These are phyloP conservation scores for Anthopleura xanthogrammica DNA, from an alignment of 92 coral and sea anemone genomes.

Conservation along the genomic window DNA sequence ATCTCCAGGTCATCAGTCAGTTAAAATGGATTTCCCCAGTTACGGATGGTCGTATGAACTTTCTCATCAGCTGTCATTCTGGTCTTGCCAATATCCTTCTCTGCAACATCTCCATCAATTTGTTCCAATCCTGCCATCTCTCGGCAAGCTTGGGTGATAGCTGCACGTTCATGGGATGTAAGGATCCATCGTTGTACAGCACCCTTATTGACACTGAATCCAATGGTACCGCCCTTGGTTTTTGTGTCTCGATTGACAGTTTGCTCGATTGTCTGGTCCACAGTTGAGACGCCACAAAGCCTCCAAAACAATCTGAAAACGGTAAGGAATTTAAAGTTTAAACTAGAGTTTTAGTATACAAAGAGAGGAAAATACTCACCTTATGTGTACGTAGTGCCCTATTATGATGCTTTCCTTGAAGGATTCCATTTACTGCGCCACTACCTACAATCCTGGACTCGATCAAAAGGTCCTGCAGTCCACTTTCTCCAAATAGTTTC, in stretches of 20 bases:
- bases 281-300: too few species aligned
- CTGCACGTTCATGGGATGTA: conserved; percentile 61
- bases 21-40: conserved; percentile 36
- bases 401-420: conserved; percentile 44
- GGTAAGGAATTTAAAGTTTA: too few species aligned
- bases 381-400: conserved; percentile 44
- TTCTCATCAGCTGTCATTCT: conserved; percentile 32
- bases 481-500: conserved; percentile 42
- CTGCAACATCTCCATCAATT: conserved; percentile 30
- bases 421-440: conserved; percentile 34
- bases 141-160: conserved; percentile 58
- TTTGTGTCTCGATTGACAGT: conserved; percentile 51
- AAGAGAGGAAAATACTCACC: too few species aligned
- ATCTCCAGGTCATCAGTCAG: conserved; percentile 17
- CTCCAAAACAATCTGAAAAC: too few species aligned
- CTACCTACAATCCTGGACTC: conserved; percentile 43
- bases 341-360: too few species aligned
- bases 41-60: conserved; percentile 26
- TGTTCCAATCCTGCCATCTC: conserved; percentile 40
- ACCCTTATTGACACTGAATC: conserved; percentile 44
- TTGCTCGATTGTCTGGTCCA: conserved; percentile 25
- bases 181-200: conserved; percentile 63
- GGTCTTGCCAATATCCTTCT: conserved; percentile 27
- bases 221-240: conserved; percentile 47
- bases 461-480: conserved; percentile 31